A percentile compares a stretch with the other conserved stretches of the same genome.
phyloP scores from a whole-genome alignment of 2,888 invertebrate species.

The Barypeithes pellucidus region DNA sequence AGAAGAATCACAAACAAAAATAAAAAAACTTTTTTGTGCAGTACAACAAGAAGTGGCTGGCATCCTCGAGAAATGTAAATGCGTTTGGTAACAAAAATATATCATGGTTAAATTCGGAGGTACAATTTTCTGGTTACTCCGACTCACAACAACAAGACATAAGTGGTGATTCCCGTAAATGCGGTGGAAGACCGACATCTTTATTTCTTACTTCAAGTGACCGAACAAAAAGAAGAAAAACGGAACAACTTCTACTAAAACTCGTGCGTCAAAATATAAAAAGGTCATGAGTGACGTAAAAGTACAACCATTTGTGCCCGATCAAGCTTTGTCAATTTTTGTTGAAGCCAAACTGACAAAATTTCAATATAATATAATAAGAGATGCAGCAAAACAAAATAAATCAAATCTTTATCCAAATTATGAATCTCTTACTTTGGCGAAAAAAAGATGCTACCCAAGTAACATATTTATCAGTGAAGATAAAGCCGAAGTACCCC shows the following conservation, averaged over 20 bases:
- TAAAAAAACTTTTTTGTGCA: background rate
- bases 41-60: constrained; percentile 1
- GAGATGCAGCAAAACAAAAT: constrained; percentile 2
- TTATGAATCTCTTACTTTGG: constrained; percentile 10
- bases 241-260: constrained; percentile 22
- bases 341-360: constrained; percentile 24
- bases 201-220: constrained; percentile 9
- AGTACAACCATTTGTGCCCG: background rate
- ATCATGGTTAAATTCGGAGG: background rate
- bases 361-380: constrained; percentile 18
- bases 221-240: constrained; percentile 19
- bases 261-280: constrained; percentile 24
- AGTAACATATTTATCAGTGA: constrained; percentile 18
- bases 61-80: constrained; percentile 4
- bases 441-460: constrained; percentile 34
- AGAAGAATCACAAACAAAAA: background rate
- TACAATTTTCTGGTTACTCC: background rate
- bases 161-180: too few relatives aligned
- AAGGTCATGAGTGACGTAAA: background rate
- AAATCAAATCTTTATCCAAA: constrained; percentile 11
- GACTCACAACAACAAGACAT: too few relatives aligned
- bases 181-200: constrained; percentile 3
- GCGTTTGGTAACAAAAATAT: constrained; percentile 5
- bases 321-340: constrained; percentile 21
- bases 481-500: constrained; percentile 23